phyloP scores from a whole-genome alignment of 2,797 vertebrate genomes.

The Danio jaintianensis region DNA sequence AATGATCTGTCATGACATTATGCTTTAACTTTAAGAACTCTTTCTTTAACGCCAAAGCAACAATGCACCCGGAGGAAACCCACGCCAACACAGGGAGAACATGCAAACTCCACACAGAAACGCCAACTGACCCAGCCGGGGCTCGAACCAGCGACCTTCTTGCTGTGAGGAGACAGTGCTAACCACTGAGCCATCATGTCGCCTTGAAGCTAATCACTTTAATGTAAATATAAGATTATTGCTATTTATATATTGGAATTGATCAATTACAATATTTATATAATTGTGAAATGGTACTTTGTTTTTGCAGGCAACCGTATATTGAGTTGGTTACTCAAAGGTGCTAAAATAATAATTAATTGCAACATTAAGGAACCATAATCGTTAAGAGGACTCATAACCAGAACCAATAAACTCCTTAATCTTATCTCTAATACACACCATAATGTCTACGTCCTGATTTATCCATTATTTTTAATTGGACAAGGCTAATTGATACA shows the following conservation, averaged over 20 bases:
- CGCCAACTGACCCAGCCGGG: too few species aligned
- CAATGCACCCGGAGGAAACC: too few species aligned
- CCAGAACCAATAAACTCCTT: neutral
- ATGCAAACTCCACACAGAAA: too few species aligned
- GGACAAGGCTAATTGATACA: conserved; percentile 10
- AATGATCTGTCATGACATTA: neutral
- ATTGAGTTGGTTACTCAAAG: neutral
- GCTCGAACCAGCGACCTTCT: too few species aligned
- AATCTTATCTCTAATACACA: neutral
- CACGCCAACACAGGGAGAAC: too few species aligned
- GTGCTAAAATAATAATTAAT: neutral
- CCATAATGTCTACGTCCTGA: neutral
- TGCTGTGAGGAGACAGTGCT: too few species aligned
- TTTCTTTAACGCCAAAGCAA: neutral
- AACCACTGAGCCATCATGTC: too few species aligned
- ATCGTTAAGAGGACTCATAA: neutral
- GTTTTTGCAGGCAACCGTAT: neutral
- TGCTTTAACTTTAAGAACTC: too few species aligned
- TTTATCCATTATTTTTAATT: conserved; percentile 24
- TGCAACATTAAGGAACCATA: conserved; percentile 15
- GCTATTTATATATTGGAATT: neutral
- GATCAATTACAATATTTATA: neutral
- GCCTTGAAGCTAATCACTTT: too few species aligned
- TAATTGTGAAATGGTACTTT: neutral
- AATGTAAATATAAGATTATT: neutral